Percentiles rank a stretch among this genome's conserved stretches.
Evolutionary conservation across 1,140 invertebrate genomes (phyloP).

Genomic region (Pseudomyrmex concolor): DNA sequence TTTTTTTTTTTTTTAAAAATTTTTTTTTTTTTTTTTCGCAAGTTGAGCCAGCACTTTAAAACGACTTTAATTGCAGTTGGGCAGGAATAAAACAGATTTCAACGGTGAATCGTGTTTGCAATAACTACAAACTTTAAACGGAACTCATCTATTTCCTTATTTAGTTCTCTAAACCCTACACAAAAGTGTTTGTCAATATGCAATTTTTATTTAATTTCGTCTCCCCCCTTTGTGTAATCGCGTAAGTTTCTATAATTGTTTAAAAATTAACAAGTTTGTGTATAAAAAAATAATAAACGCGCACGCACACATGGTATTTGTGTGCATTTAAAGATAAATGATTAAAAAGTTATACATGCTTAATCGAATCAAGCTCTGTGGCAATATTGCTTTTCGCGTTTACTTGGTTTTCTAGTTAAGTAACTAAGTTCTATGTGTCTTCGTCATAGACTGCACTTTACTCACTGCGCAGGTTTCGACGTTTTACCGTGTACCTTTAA

Average conservation of each 20-base stretch:
- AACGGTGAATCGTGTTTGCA: constrained; percentile 6
- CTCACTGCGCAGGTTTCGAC: neutral
- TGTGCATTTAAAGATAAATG: neutral
- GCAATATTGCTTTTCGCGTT: neutral
- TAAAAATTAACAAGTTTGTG: neutral
- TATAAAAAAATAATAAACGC: neutral
- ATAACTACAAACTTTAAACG: neutral
- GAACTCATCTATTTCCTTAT: neutral
- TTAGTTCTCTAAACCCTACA: neutral
- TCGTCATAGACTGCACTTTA: neutral
- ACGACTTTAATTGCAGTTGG: constrained; percentile 30
- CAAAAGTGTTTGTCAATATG: neutral
- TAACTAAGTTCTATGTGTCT: neutral
- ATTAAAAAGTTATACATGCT: neutral
- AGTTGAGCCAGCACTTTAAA: constrained; percentile 35
- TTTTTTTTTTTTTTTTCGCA: neutral
- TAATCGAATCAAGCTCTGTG: neutral
- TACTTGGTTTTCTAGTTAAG: neutral
- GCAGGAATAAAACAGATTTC: constrained; percentile 7
- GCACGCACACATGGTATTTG: neutral
- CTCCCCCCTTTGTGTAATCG: too few species aligned
- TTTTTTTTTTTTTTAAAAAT: neutral
- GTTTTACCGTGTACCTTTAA: neutral
- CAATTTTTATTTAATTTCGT: too few species aligned
- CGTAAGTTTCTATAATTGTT: neutral